phyloP scores from a whole-genome alignment of 2,113 vertebrate species.

The Muntiacus muntjak region DNA sequence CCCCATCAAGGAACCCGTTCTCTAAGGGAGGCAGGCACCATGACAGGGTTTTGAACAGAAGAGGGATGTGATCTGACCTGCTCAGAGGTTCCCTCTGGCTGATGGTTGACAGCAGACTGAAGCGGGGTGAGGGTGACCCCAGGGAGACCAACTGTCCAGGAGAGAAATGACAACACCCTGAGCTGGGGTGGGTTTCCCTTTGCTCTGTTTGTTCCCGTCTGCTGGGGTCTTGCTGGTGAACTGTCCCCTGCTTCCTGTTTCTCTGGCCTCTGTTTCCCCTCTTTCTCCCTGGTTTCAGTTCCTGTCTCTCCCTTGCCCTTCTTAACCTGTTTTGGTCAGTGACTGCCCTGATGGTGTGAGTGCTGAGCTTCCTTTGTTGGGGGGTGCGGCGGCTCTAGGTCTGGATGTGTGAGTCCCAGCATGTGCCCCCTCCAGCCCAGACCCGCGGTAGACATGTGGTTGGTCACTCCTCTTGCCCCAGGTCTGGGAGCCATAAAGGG shows the following conservation, averaged over 20 bases:
- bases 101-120: background rate
- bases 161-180: background rate
- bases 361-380: background rate
- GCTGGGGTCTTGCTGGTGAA: background rate
- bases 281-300: background rate
- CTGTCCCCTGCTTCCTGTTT: slow-evolving; percentile 15
- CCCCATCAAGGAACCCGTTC: background rate
- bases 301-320: background rate
- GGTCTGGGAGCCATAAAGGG: background rate
- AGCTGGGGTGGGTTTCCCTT: background rate
- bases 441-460: background rate
- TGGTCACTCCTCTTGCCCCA: background rate
- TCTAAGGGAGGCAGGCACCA: background rate
- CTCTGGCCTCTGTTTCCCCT: background rate
- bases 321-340: background rate
- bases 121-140: fast-evolving
- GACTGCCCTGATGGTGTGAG: background rate
- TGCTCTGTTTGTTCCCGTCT: background rate
- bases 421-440: background rate
- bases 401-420: background rate
- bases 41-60: background rate
- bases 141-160: background rate
- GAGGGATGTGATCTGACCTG: background rate
- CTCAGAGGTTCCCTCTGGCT: background rate
- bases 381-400: background rate